Percentiles rank a stretch among this genome's conserved stretches.
phyloP scores from a whole-genome alignment of 2,797 vertebrate genomes.

The Sebastes dallii region DNA sequence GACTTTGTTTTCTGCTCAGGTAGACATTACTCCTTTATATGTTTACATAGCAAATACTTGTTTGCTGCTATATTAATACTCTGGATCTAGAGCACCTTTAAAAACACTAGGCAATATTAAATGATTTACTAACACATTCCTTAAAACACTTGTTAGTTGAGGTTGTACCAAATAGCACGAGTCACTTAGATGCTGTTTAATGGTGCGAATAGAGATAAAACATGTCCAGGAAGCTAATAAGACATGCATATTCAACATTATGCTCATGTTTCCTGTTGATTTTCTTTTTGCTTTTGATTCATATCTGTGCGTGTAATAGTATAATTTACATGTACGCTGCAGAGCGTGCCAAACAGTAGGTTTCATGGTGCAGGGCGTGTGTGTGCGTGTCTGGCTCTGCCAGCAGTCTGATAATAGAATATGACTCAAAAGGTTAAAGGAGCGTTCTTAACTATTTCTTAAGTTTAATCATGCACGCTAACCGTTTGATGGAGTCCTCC shows the following conservation, averaged over 20 bases:
- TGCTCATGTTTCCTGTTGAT: slow-evolving; percentile 9
- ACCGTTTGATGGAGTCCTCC: slow-evolving; percentile 66
- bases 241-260: slow-evolving; percentile 49
- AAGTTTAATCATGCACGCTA: slow-evolving; percentile 67
- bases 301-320: slow-evolving; percentile 41
- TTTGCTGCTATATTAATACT: no score
- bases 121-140: neutral
- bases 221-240: slow-evolving; percentile 20
- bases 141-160: neutral
- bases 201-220: neutral
- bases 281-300: slow-evolving; percentile 37
- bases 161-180: neutral
- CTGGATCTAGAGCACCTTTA: neutral
- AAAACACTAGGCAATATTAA: neutral
- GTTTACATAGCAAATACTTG: no score
- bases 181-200: neutral
- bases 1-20: no score
- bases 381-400: slow-evolving; percentile 5
- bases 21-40: no score
- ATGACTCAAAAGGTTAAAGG: slow-evolving; percentile 74
- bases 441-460: slow-evolving; percentile 71
- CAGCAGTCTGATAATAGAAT: slow-evolving; percentile 63
- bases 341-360: slow-evolving; percentile 30
- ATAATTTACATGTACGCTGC: slow-evolving; percentile 25
- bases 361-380: neutral